phyloP scores from a whole-genome alignment of 2,888 invertebrate genomes.

The Cephus pygmeus region DNA sequence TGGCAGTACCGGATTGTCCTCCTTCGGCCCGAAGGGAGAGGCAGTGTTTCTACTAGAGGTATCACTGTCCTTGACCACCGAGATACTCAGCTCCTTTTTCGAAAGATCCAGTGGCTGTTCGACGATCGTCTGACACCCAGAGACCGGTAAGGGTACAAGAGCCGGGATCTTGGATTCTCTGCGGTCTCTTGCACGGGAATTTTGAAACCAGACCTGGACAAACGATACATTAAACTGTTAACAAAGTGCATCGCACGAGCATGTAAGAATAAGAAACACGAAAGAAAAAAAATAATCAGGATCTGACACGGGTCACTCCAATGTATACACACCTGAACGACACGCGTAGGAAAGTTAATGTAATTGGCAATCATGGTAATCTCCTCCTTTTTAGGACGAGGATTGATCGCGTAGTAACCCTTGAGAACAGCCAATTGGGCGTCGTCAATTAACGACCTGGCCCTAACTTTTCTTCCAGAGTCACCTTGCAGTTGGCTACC shows the following conservation, averaged over 20 bases:
- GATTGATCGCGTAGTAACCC: slow-evolving; percentile 89
- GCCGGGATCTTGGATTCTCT: slow-evolving; percentile 69
- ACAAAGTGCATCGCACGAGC: neutral
- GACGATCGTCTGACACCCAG: slow-evolving; percentile 47
- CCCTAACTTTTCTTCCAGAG: slow-evolving; percentile 84
- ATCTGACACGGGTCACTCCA: neutral
- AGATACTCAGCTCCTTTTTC: slow-evolving; percentile 74
- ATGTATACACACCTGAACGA: slow-evolving; percentile 53
- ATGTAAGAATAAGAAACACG: neutral
- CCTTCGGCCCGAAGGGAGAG: slow-evolving; percentile 51
- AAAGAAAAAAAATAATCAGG: neutral
- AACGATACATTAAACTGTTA: neutral
- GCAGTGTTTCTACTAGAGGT: slow-evolving; percentile 45
- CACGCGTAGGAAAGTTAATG: slow-evolving; percentile 70
- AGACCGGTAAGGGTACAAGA: slow-evolving; percentile 56
- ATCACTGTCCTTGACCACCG: slow-evolving; percentile 50
- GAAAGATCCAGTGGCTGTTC: slow-evolving; percentile 94
- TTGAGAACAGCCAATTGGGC: slow-evolving; percentile 91
- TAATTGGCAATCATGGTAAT: slow-evolving; percentile 87
- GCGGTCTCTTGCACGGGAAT: slow-evolving; percentile 89
- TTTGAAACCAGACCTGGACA: slow-evolving; percentile 97
- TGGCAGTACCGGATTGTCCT: slow-evolving; percentile 34
- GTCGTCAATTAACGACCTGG: slow-evolving; percentile 93
- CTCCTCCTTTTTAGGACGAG: slow-evolving; percentile 94
- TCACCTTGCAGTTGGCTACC: slow-evolving; percentile 65